These are phyloP conservation scores for Nasonia giraulti DNA, from an alignment of 1,140 invertebrate species.

Conservation along the genomic window DNA sequence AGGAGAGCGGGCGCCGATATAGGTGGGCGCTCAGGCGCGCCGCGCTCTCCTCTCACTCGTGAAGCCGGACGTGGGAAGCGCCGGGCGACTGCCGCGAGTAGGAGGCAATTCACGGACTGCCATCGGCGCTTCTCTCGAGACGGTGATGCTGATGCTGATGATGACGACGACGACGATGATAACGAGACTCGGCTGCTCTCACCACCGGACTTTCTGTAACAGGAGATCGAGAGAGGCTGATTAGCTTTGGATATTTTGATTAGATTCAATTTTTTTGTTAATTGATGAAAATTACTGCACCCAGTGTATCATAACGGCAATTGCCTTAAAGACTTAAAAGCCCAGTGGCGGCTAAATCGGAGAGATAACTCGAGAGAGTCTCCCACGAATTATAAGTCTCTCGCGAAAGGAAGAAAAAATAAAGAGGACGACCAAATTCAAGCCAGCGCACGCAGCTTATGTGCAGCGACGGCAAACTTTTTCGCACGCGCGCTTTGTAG, in stretches of 20 bases:
- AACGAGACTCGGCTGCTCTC: not conserved
- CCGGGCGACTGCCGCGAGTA: slow-evolving; percentile 1
- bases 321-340: not conserved
- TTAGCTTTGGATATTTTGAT: too few species aligned
- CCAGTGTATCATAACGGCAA: not conserved
- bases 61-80: slow-evolving; percentile 42
- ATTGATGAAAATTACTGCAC: too few species aligned
- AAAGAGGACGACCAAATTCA: not conserved
- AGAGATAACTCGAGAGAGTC: not conserved
- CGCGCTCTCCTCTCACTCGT: slow-evolving; percentile 16
- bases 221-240: not conserved
- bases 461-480: too few species aligned
- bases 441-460: too few species aligned
- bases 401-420: not conserved
- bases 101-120: slow-evolving; percentile 28
- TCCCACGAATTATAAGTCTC: too few species aligned
- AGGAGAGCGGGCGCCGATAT: not conserved
- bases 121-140: slow-evolving; percentile 4
- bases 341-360: not conserved
- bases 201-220: slow-evolving; percentile 38
- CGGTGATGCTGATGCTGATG: not conserved
- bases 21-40: not conserved
- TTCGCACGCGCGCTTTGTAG: slow-evolving; percentile 25
- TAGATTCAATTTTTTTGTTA: too few species aligned
- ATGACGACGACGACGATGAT: not conserved